Evolutionary conservation across 2,888 invertebrate genomes (phyloP), one percentile per base, ranked within the genome.

Genomic region (Achlya flavicornis): DNA sequence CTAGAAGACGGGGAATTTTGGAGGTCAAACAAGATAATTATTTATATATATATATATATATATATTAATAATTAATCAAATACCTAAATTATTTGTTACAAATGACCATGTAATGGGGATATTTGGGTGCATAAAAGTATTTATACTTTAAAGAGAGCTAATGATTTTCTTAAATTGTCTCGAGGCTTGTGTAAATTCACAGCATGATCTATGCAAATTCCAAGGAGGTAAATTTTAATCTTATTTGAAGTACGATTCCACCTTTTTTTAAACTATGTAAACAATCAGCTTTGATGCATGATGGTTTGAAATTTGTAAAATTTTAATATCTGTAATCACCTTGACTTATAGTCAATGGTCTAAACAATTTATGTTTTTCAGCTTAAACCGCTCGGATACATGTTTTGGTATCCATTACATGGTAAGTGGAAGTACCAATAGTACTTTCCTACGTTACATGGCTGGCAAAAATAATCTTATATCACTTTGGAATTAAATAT

Each of bases 341-440:
- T 71, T 79, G 80, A 77, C 80, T 79, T 75, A 78, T 72, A 70
- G 74, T 76, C 76, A 76, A 75, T 73, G 87, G 90, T 89, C 88
- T 88, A 91, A 90, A 89, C 76, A 81, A 74, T 90, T 91, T 92
- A 90, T 93, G 90, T 92, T 93, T 93, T 93, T 93, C 93, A 93
- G 93, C 90, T 86, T 88, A 84, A 84, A 85, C 93, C 85, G 82
- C 89, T 92, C 85, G 88, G 93, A 91, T 91, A 91, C 91, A 88
- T 90, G 91, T 89, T 83, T 90, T 90, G 89, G 82, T 91, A 89
- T 86, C 87, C 85, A 83, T 84, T 83, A 84, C 81, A 92, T 93
- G 93, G 93, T 93, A 93, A 93, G 93, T 93, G 92, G 87, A 88
- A 87, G 93, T 93, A 92, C 91, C 68, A 67, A 65, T 73, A 75